phyloP scores from a whole-genome alignment of 1,140 invertebrate species.

The Bicyclus anynana region DNA sequence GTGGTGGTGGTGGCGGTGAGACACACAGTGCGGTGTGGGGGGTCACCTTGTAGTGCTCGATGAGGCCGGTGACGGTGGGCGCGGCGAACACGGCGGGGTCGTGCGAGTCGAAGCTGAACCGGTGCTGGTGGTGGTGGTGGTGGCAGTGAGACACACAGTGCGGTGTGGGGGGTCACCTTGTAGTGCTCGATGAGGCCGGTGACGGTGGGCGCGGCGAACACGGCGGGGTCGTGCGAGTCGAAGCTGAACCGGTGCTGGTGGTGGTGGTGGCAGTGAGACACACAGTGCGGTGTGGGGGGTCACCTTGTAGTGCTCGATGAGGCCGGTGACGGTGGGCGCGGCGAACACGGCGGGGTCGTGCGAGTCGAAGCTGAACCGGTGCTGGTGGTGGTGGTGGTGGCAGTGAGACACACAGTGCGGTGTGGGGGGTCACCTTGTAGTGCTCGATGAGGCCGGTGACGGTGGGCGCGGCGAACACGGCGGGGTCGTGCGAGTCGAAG shows the following conservation, averaged over 20 bases:
- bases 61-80: slow-evolving; percentile 89
- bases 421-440: slow-evolving; percentile 65
- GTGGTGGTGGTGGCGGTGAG: slow-evolving; percentile 98
- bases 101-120: slow-evolving; percentile 95
- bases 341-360: slow-evolving; percentile 97
- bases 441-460: slow-evolving; percentile 94
- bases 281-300: slow-evolving; percentile 87
- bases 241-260: slow-evolving; percentile 96
- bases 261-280: slow-evolving; percentile 98
- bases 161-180: slow-evolving; percentile 34
- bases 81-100: slow-evolving; percentile 97
- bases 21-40: slow-evolving; percentile 78
- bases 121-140: slow-evolving; percentile 98
- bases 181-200: slow-evolving; percentile 94
- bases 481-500: slow-evolving; percentile 98
- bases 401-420: slow-evolving; percentile 86
- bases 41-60: slow-evolving; percentile 87
- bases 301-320: slow-evolving; percentile 91
- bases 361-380: slow-evolving; percentile 94
- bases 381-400: slow-evolving; percentile 98
- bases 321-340: slow-evolving; percentile 88
- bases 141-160: too few species aligned
- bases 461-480: slow-evolving; percentile 93
- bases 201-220: slow-evolving; percentile 93
- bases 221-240: slow-evolving; percentile 97